These are phyloP conservation scores for Acanthurus lineatus DNA, from an alignment of 2,797 vertebrate genomes.

Conservation along the genomic window DNA sequence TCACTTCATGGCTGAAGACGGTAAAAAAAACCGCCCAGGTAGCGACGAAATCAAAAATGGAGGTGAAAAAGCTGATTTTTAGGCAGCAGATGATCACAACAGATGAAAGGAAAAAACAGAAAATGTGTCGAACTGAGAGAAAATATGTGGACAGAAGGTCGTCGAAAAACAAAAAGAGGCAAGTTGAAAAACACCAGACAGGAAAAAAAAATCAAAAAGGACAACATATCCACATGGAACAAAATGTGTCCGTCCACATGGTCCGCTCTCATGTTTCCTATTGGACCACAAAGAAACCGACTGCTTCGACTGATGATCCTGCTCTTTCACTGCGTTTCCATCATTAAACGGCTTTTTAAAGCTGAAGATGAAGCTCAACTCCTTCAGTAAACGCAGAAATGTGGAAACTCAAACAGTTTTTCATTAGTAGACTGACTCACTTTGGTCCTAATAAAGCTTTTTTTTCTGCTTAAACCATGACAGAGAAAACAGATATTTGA, in stretches of 20 bases:
- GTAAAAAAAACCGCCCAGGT: background rate
- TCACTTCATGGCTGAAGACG: background rate
- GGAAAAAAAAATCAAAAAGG: constrained; percentile 1
- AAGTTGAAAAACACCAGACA: constrained; percentile 12
- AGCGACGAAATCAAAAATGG: background rate
- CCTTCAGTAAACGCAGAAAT: too few relatives aligned
- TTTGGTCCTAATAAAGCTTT: too few relatives aligned
- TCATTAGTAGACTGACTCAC: too few relatives aligned
- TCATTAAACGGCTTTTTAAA: too few relatives aligned
- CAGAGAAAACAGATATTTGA: too few relatives aligned
- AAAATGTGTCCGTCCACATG: constrained; percentile 2
- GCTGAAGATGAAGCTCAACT: too few relatives aligned
- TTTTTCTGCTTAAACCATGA: too few relatives aligned
- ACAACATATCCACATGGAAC: background rate
- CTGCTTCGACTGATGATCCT: background rate
- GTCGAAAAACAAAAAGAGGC: background rate
- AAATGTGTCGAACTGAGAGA: constrained; percentile 21
- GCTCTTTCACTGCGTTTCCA: too few relatives aligned
- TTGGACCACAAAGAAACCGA: background rate
- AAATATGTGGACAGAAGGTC: constrained; percentile 29
- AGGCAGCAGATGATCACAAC: constrained; percentile 1
- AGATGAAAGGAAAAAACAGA: constrained; percentile 10
- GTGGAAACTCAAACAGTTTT: too few relatives aligned
- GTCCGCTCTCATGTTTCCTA: background rate
- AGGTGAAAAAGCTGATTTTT: background rate